A percentile compares a stretch with the other conserved stretches of the same genome.
phyloP scores from a whole-genome alignment of 2,113 vertebrate genomes.

The Bostrychus sinensis region DNA sequence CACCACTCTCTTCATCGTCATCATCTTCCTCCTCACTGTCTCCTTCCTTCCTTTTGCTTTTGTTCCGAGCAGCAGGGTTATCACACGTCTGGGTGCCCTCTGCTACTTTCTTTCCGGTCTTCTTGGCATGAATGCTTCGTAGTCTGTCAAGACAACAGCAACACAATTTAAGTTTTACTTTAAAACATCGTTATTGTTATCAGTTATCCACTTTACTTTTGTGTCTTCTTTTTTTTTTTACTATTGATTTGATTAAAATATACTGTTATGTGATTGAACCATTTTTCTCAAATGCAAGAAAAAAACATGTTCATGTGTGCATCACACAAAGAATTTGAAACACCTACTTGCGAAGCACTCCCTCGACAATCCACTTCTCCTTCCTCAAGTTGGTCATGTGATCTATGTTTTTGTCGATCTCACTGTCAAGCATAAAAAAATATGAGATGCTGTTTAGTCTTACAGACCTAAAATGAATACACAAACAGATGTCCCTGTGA shows the following conservation, averaged over 20 bases:
- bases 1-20: slow-evolving; percentile 87
- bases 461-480: neutral
- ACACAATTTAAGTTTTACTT: neutral
- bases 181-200: neutral
- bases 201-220: too few species aligned
- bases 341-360: slow-evolving; percentile 95
- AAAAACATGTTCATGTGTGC: too few species aligned
- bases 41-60: slow-evolving; percentile 85
- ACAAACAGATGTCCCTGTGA: slow-evolving; percentile 10
- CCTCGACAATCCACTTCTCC: slow-evolving; percentile 95
- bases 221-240: too few species aligned
- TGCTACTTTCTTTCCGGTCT: slow-evolving; percentile 83
- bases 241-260: too few species aligned
- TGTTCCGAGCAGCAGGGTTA: slow-evolving; percentile 78
- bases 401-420: slow-evolving; percentile 98
- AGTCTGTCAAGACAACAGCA: slow-evolving; percentile 76
- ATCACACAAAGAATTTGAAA: too few species aligned
- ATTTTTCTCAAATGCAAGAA: too few species aligned
- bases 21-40: slow-evolving; percentile 94
- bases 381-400: slow-evolving; percentile 94
- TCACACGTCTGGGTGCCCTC: slow-evolving; percentile 82
- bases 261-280: too few species aligned
- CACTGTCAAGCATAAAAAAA: slow-evolving; percentile 80
- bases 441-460: neutral
- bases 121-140: slow-evolving; percentile 89